Evolutionary conservation across 2,888 invertebrate species (phyloP), one percentile per base, ranked within the genome.

Genomic region (Perizoma affinitatum): DNA sequence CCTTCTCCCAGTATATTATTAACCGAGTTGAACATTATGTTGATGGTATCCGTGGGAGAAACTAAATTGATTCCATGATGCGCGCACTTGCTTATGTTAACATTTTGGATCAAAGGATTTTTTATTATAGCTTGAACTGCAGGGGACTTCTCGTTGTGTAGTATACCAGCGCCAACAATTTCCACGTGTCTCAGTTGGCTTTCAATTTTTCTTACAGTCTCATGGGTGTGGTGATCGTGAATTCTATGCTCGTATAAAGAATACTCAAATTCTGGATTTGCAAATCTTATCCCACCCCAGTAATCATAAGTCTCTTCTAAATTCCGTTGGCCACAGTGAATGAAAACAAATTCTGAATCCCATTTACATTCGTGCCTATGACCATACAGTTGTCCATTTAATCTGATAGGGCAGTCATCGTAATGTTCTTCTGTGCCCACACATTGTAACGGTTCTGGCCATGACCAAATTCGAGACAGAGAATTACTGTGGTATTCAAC

Each of bases 201-300:
- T 74, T 96, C 96, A 34, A 95, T 93, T 65, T 94, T 93, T 50
- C 93, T 93, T 53, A 94, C 84, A 0, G 95, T 95, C 66, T 95
- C 95, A 72, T 97, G 97, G 0, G 97, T 96, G 50, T 95, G 94
- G 6, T 95, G 94, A 74, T 97, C 96, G 75, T 97, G 97, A 58
- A 97, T 94, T 56, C 97, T 93, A 73, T 96, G 95, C 71, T 96
- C 96, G 78, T 96, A 97, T 3, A 96, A 87, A 66, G 96, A 95
- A 82, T 97, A 96, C 82, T 99, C 98, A 81, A 98, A 98, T 81
- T 97, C 96, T 4, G 96, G 94, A 79, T 97, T 95, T 0, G 98
- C 96, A 81, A 99, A 98, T 63, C 99, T 93, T 65, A 99, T 95
- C 41, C 99, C 99, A 45, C 99, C 99, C 99, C 99, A 99, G 78